Base-by-base conservation (phyloP, 2,113 vertebrate genomes). In the Boleophthalmus pectinirostris region DNA sequence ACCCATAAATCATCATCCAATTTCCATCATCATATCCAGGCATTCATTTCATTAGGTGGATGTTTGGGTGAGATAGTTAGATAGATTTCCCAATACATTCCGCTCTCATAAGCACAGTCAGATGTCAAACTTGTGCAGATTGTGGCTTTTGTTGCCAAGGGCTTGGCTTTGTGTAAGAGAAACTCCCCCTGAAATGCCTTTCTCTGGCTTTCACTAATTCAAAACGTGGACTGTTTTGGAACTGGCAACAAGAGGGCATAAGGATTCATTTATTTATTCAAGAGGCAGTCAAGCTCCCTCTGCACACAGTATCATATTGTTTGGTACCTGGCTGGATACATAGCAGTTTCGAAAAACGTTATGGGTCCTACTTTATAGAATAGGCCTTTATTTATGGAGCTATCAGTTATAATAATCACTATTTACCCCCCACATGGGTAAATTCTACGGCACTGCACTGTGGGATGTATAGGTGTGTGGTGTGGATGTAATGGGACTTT, bases 191-290 rank as follows among this genome's bases (percentile, higher is more conserved):
- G 79, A 82, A 82, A 85, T 80, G 83, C 81, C 68, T 68, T 73
- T 77, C 82, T 82, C 51, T 73, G 29, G 70, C 77, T 75, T 35
- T 79, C 60, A 8, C 75, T 80, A 88, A 87, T 84, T 83, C 75
- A 71, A 80, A 90, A 88, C 85, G 85, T 77, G 71, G 77, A 67
- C 64, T 87, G 69, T 21, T 82, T 81, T 74, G 60, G 10, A 60
- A 74, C 51, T 86, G 79, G 80, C 82, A 90, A 60, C 70, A 29
- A 78, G 29, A 29, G 87, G 85, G 85, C 82, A 79, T 79, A 81
- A 79, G 73, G 45, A 87, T 89, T 76, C 47, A 66, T 86, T 86
- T 58, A 58, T 73, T 83, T 51, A 83, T 81, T 74, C 74, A 77
- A 87, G 73, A 73, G 64, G 45, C 23, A 78, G 77, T 76, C 66